Percentiles rank a stretch among this genome's conserved stretches.
Evolutionary conservation across 2,797 vertebrate genomes (phyloP).

Genomic region (Phoeniculus purpureus): DNA sequence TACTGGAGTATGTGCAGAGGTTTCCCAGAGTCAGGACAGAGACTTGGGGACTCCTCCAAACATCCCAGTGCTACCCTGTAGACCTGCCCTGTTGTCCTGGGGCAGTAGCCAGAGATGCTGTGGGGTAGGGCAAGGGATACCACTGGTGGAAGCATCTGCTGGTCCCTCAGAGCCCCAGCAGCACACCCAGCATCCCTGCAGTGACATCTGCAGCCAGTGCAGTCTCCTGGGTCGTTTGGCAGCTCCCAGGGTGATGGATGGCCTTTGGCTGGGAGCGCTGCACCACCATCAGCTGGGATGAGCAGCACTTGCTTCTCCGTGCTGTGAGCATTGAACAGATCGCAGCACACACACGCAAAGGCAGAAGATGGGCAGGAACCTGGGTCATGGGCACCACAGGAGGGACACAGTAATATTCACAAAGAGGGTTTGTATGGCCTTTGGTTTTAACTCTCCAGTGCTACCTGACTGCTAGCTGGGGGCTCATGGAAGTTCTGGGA

Average conservation of each 20-base stretch:
- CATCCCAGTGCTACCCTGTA: background rate
- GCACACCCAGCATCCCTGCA: background rate
- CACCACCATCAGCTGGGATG: background rate
- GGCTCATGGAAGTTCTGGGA: background rate
- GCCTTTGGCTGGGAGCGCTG: background rate
- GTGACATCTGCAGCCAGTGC: background rate
- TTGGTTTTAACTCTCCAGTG: background rate
- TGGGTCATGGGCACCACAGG: background rate
- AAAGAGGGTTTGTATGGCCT: background rate
- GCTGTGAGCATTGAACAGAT: background rate
- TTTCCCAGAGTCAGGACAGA: background rate
- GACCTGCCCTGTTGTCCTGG: background rate
- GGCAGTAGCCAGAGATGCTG: too few species aligned
- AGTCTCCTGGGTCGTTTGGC: background rate
- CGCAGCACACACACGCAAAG: rapidly evolving
- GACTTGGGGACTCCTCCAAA: background rate
- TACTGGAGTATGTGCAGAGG: background rate
- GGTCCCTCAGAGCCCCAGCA: background rate
- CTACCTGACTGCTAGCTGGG: background rate
- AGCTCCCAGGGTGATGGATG: background rate
- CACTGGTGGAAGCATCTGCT: background rate
- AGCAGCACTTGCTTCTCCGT: background rate
- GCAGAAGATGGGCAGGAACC: background rate
- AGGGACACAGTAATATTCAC: background rate
- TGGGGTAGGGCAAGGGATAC: background rate